Evolutionary conservation across 2,113 vertebrate species (phyloP).

Genomic region (Stegostoma tigrinum): DNA sequence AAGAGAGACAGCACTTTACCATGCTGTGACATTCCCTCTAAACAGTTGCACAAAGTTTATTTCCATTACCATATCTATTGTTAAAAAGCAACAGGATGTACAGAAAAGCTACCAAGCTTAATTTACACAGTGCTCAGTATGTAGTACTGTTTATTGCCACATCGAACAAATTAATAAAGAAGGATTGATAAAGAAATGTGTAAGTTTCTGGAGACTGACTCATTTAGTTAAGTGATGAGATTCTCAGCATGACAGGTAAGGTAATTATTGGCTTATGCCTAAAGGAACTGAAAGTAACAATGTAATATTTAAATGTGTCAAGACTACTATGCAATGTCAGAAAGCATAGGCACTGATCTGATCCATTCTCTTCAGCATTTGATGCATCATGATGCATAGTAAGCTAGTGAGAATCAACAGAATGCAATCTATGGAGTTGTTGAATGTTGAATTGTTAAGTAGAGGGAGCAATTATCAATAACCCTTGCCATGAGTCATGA

Average conservation of each 20-base stretch:
- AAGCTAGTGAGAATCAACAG: background rate
- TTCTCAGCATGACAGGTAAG: background rate
- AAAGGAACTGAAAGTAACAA: background rate
- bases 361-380: background rate
- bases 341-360: background rate
- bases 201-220: background rate
- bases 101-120: background rate
- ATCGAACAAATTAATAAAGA: background rate
- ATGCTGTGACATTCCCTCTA: background rate
- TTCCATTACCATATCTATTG: background rate
- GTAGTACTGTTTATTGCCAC: background rate
- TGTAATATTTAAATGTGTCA: background rate
- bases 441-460: background rate
- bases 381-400: too few relatives aligned
- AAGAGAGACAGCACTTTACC: background rate
- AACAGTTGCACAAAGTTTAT: background rate
- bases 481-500: background rate
- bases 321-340: background rate
- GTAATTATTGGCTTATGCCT: background rate
- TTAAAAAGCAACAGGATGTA: conserved; percentile 9
- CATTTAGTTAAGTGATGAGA: background rate
- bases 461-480: background rate
- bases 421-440: background rate
- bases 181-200: background rate
- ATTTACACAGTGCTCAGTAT: background rate